Conservation (phyloP, 2,113 vertebrate species). For the Prionailurus bengalensis region DNA sequence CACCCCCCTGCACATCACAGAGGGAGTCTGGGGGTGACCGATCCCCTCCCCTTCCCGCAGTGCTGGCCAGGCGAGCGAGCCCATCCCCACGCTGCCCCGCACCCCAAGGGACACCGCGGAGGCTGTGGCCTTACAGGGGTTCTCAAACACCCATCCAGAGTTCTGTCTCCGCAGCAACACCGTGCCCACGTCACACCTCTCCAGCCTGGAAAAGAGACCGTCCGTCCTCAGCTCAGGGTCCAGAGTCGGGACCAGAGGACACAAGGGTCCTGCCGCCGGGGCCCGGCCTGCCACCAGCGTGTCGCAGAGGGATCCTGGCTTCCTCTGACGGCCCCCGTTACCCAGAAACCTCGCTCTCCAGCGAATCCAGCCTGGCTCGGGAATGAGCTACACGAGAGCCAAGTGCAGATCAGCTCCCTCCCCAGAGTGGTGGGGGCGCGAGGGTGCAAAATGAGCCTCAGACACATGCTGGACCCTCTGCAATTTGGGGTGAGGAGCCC, state of each 20-base stretch:
- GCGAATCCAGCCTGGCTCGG: rapidly evolving
- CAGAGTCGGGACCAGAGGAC: not conserved
- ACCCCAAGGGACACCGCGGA: rapidly evolving
- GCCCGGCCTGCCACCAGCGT: not conserved
- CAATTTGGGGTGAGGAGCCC: not conserved
- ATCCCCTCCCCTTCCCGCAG: not conserved
- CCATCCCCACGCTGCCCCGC: rapidly evolving
- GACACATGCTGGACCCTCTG: rapidly evolving
- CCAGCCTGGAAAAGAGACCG: not conserved
- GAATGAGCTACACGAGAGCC: not conserved
- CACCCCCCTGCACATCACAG: too few relatives aligned
- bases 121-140: not conserved
- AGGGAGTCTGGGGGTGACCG: not conserved
- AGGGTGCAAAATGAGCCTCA: rapidly evolving
- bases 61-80: not conserved
- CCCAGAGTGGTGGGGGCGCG: too few relatives aligned
- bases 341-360: not conserved
- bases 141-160: constrained; percentile 55
- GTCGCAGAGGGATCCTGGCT: not conserved
- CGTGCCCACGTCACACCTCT: not conserved
- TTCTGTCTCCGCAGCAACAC: not conserved
- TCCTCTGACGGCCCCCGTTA: rapidly evolving
- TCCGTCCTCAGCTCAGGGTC: not conserved
- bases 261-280: rapidly evolving
- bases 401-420: rapidly evolving